Percentiles rank a stretch among this genome's conserved stretches.
These are phyloP conservation scores for Drosophila meridionalis DNA, from an alignment of 2,888 invertebrate genomes.

Conservation along the genomic window DNA sequence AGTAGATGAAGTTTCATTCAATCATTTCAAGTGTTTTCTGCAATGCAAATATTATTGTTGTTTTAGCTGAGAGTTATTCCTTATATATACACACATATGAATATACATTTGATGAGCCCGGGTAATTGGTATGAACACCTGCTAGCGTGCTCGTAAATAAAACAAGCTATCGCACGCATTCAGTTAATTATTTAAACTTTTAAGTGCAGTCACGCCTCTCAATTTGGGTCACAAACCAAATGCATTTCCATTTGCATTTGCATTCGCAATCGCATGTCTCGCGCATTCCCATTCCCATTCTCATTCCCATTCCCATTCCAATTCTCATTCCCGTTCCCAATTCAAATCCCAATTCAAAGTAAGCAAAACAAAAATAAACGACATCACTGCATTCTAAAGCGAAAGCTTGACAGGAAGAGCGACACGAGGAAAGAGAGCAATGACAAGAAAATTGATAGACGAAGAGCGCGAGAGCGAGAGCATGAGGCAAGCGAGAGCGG, in stretches of 20 bases:
- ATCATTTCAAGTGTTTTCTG: background rate
- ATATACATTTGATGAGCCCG: background rate
- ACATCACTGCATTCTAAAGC: conserved; percentile 11
- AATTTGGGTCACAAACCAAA: conserved; percentile 51
- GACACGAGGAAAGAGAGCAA: background rate
- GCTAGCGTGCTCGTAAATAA: conserved; percentile 7
- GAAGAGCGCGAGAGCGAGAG: background rate
- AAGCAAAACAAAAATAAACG: conserved; percentile 45
- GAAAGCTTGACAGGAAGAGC: conserved; percentile 4
- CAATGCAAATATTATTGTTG: no score
- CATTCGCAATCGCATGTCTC: conserved; percentile 6
- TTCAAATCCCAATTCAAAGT: conserved; percentile 15
- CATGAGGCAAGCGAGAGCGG: background rate
- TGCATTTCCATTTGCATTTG: conserved; percentile 22
- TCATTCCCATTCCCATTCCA: conserved; percentile 22
- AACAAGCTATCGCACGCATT: conserved; percentile 15
- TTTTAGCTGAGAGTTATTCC: background rate
- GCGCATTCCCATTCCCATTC: conserved; percentile 26
- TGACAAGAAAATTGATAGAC: background rate
- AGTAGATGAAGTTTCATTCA: background rate
- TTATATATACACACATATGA: background rate
- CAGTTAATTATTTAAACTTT: conserved; percentile 39
- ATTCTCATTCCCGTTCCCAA: conserved; percentile 25
- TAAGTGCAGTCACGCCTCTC: conserved; percentile 33
- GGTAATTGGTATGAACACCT: background rate